Percentiles rank a stretch among this genome's conserved stretches.
Evolutionary conservation across 2,113 vertebrate species (phyloP).

Genomic region (Loxodonta africana): DNA sequence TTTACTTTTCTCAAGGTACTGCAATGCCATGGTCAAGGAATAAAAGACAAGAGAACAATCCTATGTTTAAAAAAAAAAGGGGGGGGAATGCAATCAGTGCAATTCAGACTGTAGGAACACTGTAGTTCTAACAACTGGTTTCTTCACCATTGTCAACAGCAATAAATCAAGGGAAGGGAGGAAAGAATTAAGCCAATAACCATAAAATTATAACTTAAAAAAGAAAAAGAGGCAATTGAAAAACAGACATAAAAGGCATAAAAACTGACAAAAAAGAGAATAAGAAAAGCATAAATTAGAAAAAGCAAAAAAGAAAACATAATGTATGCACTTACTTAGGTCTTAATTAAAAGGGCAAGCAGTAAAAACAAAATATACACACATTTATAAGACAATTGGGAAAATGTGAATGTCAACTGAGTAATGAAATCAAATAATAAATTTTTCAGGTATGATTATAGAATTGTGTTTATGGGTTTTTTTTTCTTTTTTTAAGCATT

Average conservation of each 20-base stretch:
- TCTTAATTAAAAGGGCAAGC: neutral
- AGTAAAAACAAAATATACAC: neutral
- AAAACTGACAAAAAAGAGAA: neutral
- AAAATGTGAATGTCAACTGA: neutral
- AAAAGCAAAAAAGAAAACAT: neutral
- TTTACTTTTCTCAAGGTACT: neutral
- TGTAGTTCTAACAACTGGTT: neutral
- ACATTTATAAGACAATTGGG: neutral
- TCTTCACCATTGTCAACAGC: neutral
- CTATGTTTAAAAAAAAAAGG: neutral
- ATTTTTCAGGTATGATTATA: neutral
- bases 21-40: neutral
- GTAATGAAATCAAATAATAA: slow-evolving; percentile 2
- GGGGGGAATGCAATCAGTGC: neutral
- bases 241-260: neutral
- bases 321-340: neutral
- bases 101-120: neutral
- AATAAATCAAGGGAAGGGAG: neutral
- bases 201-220: neutral
- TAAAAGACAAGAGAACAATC: neutral
- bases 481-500: neutral
- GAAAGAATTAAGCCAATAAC: neutral
- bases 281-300: neutral
- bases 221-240: neutral
- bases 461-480: neutral